Conservation (phyloP, 2,797 vertebrate genomes). For the Sebastes itinus region DNA sequence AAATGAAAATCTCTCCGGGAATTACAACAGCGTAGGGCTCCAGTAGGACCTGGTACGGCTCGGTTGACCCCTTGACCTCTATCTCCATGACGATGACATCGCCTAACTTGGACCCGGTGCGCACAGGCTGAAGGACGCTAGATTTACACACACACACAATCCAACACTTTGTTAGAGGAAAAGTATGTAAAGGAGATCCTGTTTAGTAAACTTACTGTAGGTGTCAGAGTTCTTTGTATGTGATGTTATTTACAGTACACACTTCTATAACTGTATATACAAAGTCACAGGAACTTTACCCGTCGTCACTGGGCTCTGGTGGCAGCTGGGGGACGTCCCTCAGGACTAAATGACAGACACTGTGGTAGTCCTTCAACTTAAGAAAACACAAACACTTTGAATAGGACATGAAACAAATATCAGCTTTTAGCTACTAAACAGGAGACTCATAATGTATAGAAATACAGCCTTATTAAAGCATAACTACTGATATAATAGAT, state of each 20-base stretch:
- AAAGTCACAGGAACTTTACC: constrained; percentile 55
- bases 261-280: background rate
- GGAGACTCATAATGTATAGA: background rate
- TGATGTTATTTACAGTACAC: background rate
- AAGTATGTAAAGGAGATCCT: background rate
- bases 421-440: background rate
- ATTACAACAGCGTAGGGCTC: constrained; percentile 90
- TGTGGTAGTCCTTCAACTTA: constrained; percentile 89
- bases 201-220: background rate
- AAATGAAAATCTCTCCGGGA: constrained; percentile 87
- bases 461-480: background rate
- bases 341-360: constrained; percentile 89
- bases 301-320: constrained; percentile 40
- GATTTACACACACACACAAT: constrained; percentile 14
- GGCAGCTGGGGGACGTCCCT: constrained; percentile 81
- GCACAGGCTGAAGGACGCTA: constrained; percentile 59
- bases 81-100: constrained; percentile 88
- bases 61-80: constrained; percentile 89
- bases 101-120: constrained; percentile 48
- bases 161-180: background rate
- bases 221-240: background rate
- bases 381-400: constrained; percentile 28
- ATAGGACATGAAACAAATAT: background rate
- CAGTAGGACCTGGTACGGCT: constrained; percentile 86
- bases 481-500: background rate